phyloP scores from a whole-genome alignment of 2,888 invertebrate species.

The Microctonus aethiopoides region DNA sequence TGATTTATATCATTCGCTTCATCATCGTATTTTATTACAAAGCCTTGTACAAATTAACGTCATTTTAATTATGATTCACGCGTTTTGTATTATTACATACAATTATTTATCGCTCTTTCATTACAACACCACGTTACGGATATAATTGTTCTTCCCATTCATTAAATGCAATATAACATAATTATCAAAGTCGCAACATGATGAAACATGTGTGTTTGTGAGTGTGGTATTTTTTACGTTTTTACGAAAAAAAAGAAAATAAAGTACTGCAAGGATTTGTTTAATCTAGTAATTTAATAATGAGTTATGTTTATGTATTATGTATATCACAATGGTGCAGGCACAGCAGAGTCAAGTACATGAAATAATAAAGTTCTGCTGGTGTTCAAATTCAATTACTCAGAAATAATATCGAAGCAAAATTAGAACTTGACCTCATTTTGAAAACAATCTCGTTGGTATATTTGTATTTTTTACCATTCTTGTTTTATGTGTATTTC shows the following conservation, averaged over 20 bases:
- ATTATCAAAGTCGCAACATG: conserved; percentile 31
- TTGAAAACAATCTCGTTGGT: neutral
- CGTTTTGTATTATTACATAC: conserved; percentile 17
- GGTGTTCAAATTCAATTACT: neutral
- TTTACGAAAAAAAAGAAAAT: conserved; percentile 24
- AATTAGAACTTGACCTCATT: neutral
- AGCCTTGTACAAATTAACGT: conserved; percentile 41
- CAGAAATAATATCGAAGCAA: neutral
- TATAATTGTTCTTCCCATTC: conserved; percentile 24
- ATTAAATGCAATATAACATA: conserved; percentile 30
- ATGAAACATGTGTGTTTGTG: conserved; percentile 32
- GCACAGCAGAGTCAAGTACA: conserved; percentile 27
- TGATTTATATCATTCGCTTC: conserved; percentile 14
- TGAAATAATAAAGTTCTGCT: conserved; percentile 25
- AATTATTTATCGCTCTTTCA: conserved; percentile 28
- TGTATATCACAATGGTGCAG: conserved; percentile 36
- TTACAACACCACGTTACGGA: conserved; percentile 35
- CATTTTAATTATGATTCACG: conserved; percentile 27
- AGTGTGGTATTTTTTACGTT: conserved; percentile 17
- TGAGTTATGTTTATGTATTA: conserved; percentile 10
- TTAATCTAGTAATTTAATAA: conserved; percentile 28
- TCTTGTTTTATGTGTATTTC: neutral
- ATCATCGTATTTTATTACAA: conserved; percentile 41
- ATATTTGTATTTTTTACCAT: neutral
- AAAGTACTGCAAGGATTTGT: conserved; percentile 32